phyloP scores from a whole-genome alignment of 2,113 vertebrate genomes.

The Pelmatolapia mariae region DNA sequence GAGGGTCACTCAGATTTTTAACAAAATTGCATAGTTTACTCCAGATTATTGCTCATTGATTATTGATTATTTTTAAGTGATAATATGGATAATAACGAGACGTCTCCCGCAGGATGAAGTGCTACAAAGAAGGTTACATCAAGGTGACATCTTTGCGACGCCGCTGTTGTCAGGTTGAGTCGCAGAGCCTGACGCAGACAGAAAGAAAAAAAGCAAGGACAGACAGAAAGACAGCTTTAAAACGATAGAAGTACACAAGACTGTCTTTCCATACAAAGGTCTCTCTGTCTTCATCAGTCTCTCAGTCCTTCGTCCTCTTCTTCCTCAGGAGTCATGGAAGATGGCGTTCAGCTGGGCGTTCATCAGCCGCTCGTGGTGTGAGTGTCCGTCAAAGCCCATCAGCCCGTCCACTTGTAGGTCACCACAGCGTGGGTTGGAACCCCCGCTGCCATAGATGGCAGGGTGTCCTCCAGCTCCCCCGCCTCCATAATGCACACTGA shows the following conservation, averaged over 20 bases:
- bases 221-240: slow-evolving; percentile 1
- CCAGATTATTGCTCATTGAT: slow-evolving; percentile 60
- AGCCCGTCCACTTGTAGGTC: slow-evolving; percentile 88
- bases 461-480: slow-evolving; percentile 75
- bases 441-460: slow-evolving; percentile 76
- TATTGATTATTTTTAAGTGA: slow-evolving; percentile 35
- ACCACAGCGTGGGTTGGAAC: slow-evolving; percentile 68
- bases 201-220: background rate
- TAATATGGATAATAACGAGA: slow-evolving; percentile 22
- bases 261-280: background rate
- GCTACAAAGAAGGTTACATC: slow-evolving; percentile 37
- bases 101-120: slow-evolving; percentile 14
- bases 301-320: background rate
- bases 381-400: slow-evolving; percentile 89
- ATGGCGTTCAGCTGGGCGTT: slow-evolving; percentile 94
- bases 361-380: slow-evolving; percentile 92
- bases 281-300: slow-evolving; percentile 17
- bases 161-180: background rate
- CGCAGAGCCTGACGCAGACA: background rate
- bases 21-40: slow-evolving; percentile 68
- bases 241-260: background rate
- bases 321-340: slow-evolving; percentile 87
- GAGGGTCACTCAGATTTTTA: slow-evolving; percentile 26
- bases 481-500: slow-evolving; percentile 88
- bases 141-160: background rate